Evolutionary conservation across 2,888 invertebrate genomes (phyloP).

Genomic region (Isoperla grammatica): DNA sequence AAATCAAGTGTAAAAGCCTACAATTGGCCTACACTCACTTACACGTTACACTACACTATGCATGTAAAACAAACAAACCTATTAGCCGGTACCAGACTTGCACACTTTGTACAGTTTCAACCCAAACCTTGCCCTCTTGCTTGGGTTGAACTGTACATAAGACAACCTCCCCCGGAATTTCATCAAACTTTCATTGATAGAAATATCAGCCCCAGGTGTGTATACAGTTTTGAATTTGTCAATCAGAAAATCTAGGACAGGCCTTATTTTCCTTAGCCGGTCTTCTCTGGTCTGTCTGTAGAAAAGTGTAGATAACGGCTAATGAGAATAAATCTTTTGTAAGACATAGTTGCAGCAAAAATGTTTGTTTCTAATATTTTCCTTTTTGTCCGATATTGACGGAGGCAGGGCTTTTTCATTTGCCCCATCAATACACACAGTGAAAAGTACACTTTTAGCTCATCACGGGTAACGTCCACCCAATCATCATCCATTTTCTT

Average conservation of each 20-base stretch:
- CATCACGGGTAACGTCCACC: background rate
- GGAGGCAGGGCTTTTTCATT: background rate
- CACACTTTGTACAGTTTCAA: no score
- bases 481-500: background rate
- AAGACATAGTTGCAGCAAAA: no score
- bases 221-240: constrained; percentile 15
- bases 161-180: constrained; percentile 11
- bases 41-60: no score
- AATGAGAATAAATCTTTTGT: no score
- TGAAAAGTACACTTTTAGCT: background rate
- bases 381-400: no score
- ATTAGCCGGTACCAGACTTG: background rate
- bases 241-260: constrained; percentile 7
- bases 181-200: constrained; percentile 16
- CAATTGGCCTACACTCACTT: no score
- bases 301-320: background rate
- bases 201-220: background rate
- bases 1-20: no score
- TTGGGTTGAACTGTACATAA: constrained; percentile 13
- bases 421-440: background rate
- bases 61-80: no score
- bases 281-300: background rate
- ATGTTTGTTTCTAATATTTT: no score
- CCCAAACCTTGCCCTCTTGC: constrained; percentile 15
- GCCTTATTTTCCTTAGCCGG: constrained; percentile 3